Conservation (phyloP, 2,797 vertebrate genomes). For the Pogoniulus pusillus region DNA sequence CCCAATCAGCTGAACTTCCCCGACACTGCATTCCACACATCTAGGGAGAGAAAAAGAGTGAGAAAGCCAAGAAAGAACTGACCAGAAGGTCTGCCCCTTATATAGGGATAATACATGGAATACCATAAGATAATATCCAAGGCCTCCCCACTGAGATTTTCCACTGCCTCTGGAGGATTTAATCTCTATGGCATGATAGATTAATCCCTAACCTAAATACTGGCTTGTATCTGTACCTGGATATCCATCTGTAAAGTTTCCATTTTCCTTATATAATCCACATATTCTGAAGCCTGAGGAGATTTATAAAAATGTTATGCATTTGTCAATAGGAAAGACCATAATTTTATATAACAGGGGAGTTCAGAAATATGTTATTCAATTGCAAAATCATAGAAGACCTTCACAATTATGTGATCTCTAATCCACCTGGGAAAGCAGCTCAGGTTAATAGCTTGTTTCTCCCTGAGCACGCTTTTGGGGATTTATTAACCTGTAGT, state of each 20-base stretch:
- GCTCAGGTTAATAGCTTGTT: slow-evolving; percentile 1
- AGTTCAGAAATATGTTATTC: background rate
- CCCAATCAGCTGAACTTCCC: too few species aligned
- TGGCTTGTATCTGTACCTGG: background rate
- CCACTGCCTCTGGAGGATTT: too few species aligned
- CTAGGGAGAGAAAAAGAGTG: too few species aligned
- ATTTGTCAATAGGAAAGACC: background rate
- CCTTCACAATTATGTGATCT: background rate
- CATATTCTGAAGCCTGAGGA: background rate
- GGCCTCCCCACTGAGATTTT: too few species aligned
- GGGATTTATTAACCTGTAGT: slow-evolving; percentile 2
- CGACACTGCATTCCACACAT: too few species aligned
- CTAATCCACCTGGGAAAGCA: background rate
- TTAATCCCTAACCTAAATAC: too few species aligned
- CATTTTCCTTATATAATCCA: background rate
- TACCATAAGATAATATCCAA: too few species aligned
- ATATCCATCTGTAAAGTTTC: background rate
- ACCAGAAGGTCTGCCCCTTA: too few species aligned
- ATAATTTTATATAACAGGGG: background rate
- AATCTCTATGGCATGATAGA: too few species aligned
- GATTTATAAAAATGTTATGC: background rate
- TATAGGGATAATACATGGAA: too few species aligned
- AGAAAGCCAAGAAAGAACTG: too few species aligned
- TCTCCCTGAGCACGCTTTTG: background rate
- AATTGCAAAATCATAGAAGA: background rate